Base-by-base conservation (phyloP, 2,888 invertebrate genomes). In the Troglohyphantes excavatus region DNA sequence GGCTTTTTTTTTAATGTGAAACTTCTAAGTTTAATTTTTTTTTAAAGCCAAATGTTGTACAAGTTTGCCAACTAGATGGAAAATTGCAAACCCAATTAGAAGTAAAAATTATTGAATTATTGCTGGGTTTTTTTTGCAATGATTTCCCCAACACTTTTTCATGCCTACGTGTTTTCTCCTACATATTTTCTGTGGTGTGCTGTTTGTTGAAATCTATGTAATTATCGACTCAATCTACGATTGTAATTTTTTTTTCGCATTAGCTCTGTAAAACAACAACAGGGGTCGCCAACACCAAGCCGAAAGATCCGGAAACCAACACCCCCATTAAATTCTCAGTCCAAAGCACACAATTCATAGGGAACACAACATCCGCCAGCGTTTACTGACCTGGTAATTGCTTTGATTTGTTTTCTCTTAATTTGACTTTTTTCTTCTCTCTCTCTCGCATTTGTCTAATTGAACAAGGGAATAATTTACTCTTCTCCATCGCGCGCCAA, bases 341-440 rank as follows among this genome's bases (percentile, higher is more conserved):
- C 76, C 61, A 63, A 27, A 61, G 61, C 61, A 33, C 23, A 65
- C 78, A 65, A 43, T 33, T n/a, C 61, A 27, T 17, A 19, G 1
- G 17, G 13, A 53, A 73, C 23, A 23, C 46, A 72, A 43, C 29
- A 75, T 61, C 75, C 59, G 27, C 53, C 61, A 39, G 43, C 78
- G 78, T 78, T 78, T 78, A 78, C 63, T 78, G 78, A 78, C 78
- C 78, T 65, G 78, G 39, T 65, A 78, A 78, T 78, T 78, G 65
- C 76, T 17, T 17, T 23, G 61, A 19, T 19, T 21, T 61, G 59
- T 59, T 61, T 61, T 11, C 46, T n/a, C 27, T 27, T n/a, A 19
- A 75, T 75, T 75, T n/a, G n/a, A 53, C 53, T 33, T 33, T 33
- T 9, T n/a, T n/a, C n/a, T n/a, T n/a, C n/a, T n/a, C 39, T 46